These are phyloP conservation scores for Labrus mixtus DNA, from an alignment of 2,113 vertebrate genomes.

Conservation along the genomic window DNA sequence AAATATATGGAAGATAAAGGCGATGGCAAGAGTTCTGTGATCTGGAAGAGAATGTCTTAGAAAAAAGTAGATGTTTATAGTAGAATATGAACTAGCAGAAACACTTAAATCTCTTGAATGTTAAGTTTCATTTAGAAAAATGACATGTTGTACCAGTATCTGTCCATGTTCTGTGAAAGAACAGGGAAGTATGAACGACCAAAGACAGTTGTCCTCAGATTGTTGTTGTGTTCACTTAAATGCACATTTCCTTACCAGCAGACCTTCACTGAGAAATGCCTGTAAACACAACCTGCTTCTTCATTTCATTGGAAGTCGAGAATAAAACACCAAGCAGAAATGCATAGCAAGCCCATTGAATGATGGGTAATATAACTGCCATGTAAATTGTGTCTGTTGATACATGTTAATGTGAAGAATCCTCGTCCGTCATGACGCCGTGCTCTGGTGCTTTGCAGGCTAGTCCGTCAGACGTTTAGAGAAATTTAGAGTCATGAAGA, in stretches of 20 bases:
- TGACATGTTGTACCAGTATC: background rate
- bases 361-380: constrained; percentile 48
- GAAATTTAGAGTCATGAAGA: constrained; percentile 48
- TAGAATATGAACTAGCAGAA: background rate
- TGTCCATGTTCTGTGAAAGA: background rate
- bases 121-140: no score
- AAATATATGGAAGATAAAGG: background rate
- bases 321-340: constrained; percentile 8
- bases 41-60: no score
- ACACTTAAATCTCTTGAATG: background rate
- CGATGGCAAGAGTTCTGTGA: background rate
- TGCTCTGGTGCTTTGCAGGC: background rate
- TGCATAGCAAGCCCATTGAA: constrained; percentile 29
- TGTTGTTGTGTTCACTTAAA: constrained; percentile 28
- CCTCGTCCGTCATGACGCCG: constrained; percentile 13
- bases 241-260: constrained; percentile 33
- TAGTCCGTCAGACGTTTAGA: constrained; percentile 24
- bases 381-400: constrained; percentile 52
- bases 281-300: constrained; percentile 33
- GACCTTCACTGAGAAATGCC: constrained; percentile 29
- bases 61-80: background rate
- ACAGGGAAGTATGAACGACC: background rate
- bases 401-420: constrained; percentile 50
- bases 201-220: constrained; percentile 34
- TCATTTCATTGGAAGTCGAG: constrained; percentile 15